phyloP scores from a whole-genome alignment of 2,113 vertebrate species.

The Girardinichthys multiradiatus region DNA sequence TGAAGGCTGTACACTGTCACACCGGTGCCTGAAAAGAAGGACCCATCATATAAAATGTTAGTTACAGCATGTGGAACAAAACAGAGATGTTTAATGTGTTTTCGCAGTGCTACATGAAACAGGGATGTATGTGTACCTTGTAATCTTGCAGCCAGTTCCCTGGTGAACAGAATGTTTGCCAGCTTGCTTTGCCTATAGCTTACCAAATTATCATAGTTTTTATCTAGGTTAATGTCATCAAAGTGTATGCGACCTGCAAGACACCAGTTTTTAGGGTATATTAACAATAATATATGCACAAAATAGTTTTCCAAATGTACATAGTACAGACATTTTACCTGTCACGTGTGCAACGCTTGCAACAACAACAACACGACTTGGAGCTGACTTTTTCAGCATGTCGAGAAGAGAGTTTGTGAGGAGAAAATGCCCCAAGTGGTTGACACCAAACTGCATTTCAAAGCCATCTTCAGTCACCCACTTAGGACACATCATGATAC shows the following conservation, averaged over 20 bases:
- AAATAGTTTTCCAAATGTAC: background rate
- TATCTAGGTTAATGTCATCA: slow-evolving; percentile 79
- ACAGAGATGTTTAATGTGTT: background rate
- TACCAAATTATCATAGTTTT: slow-evolving; percentile 46
- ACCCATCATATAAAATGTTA: slow-evolving; percentile 2
- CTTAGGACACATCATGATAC: slow-evolving; percentile 81
- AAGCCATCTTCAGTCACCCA: slow-evolving; percentile 79
- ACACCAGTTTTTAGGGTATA: background rate
- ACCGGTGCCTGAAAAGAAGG: slow-evolving; percentile 63
- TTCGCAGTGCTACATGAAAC: background rate
- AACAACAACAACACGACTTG: slow-evolving; percentile 78
- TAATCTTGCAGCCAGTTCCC: slow-evolving; percentile 72
- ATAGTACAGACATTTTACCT: slow-evolving; percentile 46
- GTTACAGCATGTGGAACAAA: background rate
- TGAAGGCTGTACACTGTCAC: slow-evolving; percentile 78
- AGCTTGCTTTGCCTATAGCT: slow-evolving; percentile 81
- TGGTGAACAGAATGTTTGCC: slow-evolving; percentile 79
- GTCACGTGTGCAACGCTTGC: slow-evolving; percentile 75
- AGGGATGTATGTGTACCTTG: slow-evolving; percentile 46
- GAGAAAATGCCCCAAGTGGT: slow-evolving; percentile 82
- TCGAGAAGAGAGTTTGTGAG: slow-evolving; percentile 79
- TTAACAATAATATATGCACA: background rate
- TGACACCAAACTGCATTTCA: slow-evolving; percentile 84
- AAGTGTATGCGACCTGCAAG: slow-evolving; percentile 76
- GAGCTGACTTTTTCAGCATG: slow-evolving; percentile 74